Evolutionary conservation across 2,888 invertebrate genomes (phyloP).

Genomic region (Eurytoma adleriae): DNA sequence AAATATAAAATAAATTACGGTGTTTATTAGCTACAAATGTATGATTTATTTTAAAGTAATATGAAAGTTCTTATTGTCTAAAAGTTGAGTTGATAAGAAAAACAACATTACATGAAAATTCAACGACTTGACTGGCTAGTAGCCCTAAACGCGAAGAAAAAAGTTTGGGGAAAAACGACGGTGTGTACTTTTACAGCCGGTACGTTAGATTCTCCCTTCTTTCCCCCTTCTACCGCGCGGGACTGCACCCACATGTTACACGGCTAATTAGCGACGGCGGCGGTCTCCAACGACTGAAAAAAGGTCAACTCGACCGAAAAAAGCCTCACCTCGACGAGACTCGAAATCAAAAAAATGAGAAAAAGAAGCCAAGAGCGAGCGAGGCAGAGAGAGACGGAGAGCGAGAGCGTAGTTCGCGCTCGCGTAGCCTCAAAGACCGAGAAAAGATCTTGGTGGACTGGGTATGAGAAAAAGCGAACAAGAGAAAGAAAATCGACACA

Average conservation of each 20-base stretch:
- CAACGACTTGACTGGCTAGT: too few species aligned
- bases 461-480: constrained; percentile 48
- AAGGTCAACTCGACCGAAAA: neutral
- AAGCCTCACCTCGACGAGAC: neutral
- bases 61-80: too few species aligned
- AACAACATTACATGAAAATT: too few species aligned
- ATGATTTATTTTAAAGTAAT: too few species aligned
- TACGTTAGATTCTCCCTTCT: constrained; percentile 1
- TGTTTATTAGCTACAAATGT: too few species aligned
- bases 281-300: constrained; percentile 11
- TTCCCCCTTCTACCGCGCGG: neutral
- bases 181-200: constrained; percentile 1
- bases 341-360: constrained; percentile 25
- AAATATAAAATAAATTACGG: too few species aligned
- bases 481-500: constrained; percentile 56
- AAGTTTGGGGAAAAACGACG: neutral
- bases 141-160: too few species aligned
- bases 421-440: neutral
- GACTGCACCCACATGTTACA: constrained; percentile 53
- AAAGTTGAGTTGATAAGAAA: too few species aligned
- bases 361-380: constrained; percentile 13
- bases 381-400: neutral
- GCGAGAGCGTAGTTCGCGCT: constrained; percentile 21
- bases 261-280: constrained; percentile 54
- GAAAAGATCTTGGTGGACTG: constrained; percentile 16